A percentile compares a stretch with the other conserved stretches of the same genome.
Evolutionary conservation across 2,888 invertebrate species (phyloP).

Genomic region (Trissolcus brochymenae): DNA sequence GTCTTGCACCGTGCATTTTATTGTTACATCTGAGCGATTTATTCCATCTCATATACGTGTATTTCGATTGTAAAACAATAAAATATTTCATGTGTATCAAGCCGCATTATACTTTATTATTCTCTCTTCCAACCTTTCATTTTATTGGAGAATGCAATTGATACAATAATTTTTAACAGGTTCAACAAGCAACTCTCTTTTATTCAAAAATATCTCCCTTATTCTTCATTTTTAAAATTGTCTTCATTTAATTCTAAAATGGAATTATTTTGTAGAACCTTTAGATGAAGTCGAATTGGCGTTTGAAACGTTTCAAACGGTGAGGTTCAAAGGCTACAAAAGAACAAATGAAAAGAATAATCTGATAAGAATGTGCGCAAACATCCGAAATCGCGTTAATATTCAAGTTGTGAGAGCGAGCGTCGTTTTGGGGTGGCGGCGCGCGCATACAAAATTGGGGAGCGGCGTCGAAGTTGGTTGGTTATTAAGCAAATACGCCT

Average conservation of each 20-base stretch:
- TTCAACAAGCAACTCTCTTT: too few species aligned
- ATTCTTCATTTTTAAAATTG: too few species aligned
- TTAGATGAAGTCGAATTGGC: not conserved
- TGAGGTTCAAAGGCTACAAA: not conserved
- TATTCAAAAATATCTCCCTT: too few species aligned
- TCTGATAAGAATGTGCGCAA: conserved; percentile 23
- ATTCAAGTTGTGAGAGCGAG: conserved; percentile 15
- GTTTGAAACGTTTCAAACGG: not conserved
- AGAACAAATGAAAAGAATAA: conserved; percentile 17
- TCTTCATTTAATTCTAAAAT: too few species aligned
- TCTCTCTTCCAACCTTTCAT: not conserved
- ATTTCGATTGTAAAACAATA: conserved; percentile 30
- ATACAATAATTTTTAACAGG: not conserved
- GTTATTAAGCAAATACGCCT: conserved; percentile 64
- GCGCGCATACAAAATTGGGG: conserved; percentile 46
- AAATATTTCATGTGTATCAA: conserved; percentile 37
- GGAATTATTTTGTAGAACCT: too few species aligned
- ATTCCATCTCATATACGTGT: not conserved
- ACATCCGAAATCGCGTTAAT: conserved; percentile 27
- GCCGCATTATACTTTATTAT: conserved; percentile 5
- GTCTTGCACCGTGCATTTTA: conserved; percentile 8
- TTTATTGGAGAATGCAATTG: conserved; percentile 1
- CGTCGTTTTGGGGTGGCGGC: conserved; percentile 24
- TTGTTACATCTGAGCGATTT: conserved; percentile 17
- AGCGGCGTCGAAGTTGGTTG: conserved; percentile 57